A percentile compares a stretch with the other conserved stretches of the same genome.
Conservation (phyloP, 2,797 vertebrate species). For the Lepilemur septentrionalis region DNA sequence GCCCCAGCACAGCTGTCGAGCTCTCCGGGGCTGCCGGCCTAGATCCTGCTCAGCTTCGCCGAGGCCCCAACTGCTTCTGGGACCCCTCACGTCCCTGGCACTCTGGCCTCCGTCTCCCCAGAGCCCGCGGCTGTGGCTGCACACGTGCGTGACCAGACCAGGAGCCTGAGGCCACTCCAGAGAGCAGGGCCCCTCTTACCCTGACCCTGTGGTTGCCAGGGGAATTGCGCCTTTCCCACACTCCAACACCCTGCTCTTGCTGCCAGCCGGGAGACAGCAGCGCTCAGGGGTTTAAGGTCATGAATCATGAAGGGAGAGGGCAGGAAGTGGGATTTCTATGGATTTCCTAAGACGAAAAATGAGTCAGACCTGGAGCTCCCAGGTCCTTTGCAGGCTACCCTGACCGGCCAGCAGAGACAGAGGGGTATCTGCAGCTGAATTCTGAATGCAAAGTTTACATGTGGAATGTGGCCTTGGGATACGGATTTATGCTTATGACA, state of each 20-base stretch:
- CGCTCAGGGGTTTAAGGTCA: background rate
- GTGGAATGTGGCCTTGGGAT: background rate
- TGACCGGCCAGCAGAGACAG: no score
- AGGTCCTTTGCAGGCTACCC: background rate
- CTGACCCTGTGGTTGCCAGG: background rate
- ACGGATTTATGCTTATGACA: background rate
- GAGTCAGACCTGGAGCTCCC: background rate
- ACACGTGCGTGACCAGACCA: accelerated
- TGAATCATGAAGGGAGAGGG: background rate
- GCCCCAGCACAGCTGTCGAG: background rate
- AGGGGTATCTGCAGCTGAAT: background rate
- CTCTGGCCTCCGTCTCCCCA: background rate
- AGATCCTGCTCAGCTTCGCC: background rate
- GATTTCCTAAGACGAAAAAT: slow-evolving; percentile 14
- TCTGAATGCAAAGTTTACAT: background rate
- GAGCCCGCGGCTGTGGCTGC: background rate
- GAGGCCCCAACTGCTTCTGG: background rate
- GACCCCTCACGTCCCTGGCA: no score
- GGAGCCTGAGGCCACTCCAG: background rate
- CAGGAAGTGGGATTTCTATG: background rate
- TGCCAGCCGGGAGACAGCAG: background rate
- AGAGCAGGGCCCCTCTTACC: background rate
- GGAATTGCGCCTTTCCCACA: background rate
- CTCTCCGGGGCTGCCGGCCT: background rate
- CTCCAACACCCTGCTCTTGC: background rate